A percentile compares a stretch with the other conserved stretches of the same genome.
These are phyloP conservation scores for Tachycineta bicolor DNA, from an alignment of 2,113 vertebrate genomes.

Conservation along the genomic window DNA sequence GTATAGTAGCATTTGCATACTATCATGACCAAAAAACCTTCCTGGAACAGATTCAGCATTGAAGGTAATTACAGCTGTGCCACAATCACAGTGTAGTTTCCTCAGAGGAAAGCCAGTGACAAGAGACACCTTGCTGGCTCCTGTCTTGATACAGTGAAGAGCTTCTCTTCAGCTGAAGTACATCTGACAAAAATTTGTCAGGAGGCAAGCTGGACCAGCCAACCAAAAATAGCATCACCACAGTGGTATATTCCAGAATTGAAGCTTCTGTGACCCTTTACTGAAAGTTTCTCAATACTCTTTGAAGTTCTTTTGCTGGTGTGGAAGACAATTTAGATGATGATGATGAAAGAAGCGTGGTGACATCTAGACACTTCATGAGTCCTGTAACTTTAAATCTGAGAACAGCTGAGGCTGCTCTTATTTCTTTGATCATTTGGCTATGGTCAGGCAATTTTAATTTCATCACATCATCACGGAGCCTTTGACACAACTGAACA, in stretches of 20 bases:
- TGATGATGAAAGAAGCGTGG: not conserved
- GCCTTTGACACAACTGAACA: not conserved
- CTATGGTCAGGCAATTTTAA: conserved; percentile 7
- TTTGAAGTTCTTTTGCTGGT: not conserved
- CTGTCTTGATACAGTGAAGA: not conserved
- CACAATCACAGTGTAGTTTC: not conserved
- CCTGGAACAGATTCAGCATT: not conserved
- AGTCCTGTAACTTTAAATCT: conserved; percentile 12
- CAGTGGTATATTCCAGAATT: not conserved
- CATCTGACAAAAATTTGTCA: not conserved
- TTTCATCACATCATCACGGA: not conserved
- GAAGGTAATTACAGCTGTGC: not conserved
- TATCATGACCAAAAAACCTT: not conserved
- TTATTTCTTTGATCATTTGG: conserved; percentile 28
- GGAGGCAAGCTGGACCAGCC: not conserved
- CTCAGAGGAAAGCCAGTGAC: not conserved
- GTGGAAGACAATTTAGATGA: conserved; percentile 10
- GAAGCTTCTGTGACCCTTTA: not conserved
- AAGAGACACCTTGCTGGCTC: not conserved
- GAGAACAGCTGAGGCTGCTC: conserved; percentile 1
- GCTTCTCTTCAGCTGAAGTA: not conserved
- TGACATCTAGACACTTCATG: conserved; percentile 1
- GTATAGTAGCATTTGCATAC: not conserved
- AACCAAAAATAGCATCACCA: not conserved
- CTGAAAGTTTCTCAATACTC: not conserved